Conservation (phyloP, 1,140 invertebrate species). For the Charaxes varanes region DNA sequence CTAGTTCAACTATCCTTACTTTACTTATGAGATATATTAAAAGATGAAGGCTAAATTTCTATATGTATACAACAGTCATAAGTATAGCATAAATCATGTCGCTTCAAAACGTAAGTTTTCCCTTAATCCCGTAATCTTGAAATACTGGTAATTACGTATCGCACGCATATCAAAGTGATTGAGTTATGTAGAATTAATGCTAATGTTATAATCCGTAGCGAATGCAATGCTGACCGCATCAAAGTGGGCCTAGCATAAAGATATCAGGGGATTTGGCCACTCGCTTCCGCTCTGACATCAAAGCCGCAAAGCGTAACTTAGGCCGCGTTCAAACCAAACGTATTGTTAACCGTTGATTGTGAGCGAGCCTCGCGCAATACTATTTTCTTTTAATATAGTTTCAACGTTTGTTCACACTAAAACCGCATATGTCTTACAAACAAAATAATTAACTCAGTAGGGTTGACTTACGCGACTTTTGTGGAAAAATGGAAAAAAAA, state of each 20-base stretch:
- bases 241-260: conserved; percentile 39
- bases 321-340: too few species aligned
- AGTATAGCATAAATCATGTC: conserved; percentile 1
- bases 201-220: conserved; percentile 30
- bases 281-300: conserved; percentile 47
- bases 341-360: too few species aligned
- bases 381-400: too few species aligned
- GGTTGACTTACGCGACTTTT: too few species aligned
- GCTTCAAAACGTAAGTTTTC: conserved; percentile 9
- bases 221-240: conserved; percentile 28
- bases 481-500: too few species aligned
- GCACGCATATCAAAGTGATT: conserved; percentile 32
- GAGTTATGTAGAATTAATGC: conserved; percentile 35
- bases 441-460: too few species aligned
- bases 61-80: not conserved
- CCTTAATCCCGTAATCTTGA: conserved; percentile 33
- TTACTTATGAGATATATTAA: too few species aligned
- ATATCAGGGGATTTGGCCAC: conserved; percentile 47
- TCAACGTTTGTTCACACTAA: too few species aligned
- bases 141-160: conserved; percentile 26
- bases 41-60: not conserved
- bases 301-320: conserved; percentile 38
- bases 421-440: too few species aligned
- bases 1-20: too few species aligned
- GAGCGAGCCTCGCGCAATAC: not conserved